phyloP scores from a whole-genome alignment of 2,888 invertebrate genomes.

The Tolmerus cingulatus region DNA sequence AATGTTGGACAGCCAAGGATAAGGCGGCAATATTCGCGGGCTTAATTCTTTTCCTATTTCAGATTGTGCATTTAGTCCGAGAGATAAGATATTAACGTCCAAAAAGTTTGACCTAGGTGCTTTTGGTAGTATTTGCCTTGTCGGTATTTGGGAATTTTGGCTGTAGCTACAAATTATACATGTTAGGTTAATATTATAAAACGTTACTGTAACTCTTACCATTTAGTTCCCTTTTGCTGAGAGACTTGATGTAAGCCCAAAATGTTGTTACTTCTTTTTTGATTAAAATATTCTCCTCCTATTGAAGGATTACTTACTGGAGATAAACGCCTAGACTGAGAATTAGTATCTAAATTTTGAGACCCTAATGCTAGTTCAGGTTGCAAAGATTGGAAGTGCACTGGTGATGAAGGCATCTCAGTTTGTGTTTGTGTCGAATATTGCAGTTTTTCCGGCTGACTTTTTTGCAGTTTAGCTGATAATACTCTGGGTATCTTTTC shows the following conservation, averaged over 20 bases:
- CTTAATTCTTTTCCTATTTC: conserved; percentile 47
- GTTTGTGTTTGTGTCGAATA: conserved; percentile 41
- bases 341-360: conserved; percentile 53
- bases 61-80: conserved; percentile 33
- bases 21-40: conserved; percentile 47
- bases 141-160: conserved; percentile 21
- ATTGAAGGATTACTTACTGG: conserved; percentile 42
- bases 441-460: conserved; percentile 14
- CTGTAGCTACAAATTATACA: conserved; percentile 13
- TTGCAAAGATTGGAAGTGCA: conserved; percentile 60
- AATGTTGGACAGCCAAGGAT: conserved; percentile 48
- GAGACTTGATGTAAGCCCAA: conserved; percentile 46
- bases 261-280: conserved; percentile 48
- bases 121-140: conserved; percentile 42
- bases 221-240: background rate
- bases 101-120: conserved; percentile 36
- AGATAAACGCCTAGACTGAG: conserved; percentile 46
- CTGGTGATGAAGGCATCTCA: conserved; percentile 55
- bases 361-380: conserved; percentile 45
- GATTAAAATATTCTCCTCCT: conserved; percentile 48
- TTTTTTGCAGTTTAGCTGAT: conserved; percentile 49
- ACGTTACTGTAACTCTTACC: background rate
- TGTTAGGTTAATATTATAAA: background rate
- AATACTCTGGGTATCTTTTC: conserved; percentile 41
- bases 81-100: conserved; percentile 45